Evolutionary conservation across 2,113 vertebrate genomes (phyloP), one percentile per base, ranked within the genome.

Genomic region (Holacanthus passer): DNA sequence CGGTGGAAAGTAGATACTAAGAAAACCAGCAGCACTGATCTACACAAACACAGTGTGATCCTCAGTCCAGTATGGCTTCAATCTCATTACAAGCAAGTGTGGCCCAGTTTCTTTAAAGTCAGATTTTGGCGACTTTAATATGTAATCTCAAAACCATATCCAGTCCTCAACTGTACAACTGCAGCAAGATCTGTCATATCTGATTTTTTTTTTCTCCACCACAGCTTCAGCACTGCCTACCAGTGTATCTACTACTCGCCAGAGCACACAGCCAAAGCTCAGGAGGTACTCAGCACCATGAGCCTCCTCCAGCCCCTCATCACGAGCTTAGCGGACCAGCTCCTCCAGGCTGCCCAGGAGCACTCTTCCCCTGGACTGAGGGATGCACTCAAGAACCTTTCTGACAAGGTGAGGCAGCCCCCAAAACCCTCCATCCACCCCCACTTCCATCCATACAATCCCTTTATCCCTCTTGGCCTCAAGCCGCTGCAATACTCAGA

Each of bases 241-340:
- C 98, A 99, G 93, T 99, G 97, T 91, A 99, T 99, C 96, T 99
- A 99, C 95, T 99, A 99, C 94, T 97, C 98, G 90, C 98, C 98
- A 71, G 97, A 99, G 95, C 97, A 98, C 94, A 99, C 97, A 85
- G 96, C 97, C 78, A 98, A 97, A 94, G 98, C 98, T 85, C 97
- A 97, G 89, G 97, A 98, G 96, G 97, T 99, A 73, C 97, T 99
- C 89, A 96, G 96, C 94, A 96, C 95, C 92, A 96, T 99, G 93
- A 96, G 94, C 92, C 96, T 96, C 76, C 96, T 99, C 20, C 97
- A 98, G 17, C 98, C 97, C 79, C 96, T 98, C 84, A 96, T 99
- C 95, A 96, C 96, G 84, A 94, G 93, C 92, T 95, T 97, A 82
- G 96, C 97, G 19, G 98, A 99, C 90, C 95, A 96, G 69, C 97